Evolutionary conservation across 2,888 invertebrate species (phyloP), one percentile per base, ranked within the genome.

Genomic region (Ophioninae sp.): DNA sequence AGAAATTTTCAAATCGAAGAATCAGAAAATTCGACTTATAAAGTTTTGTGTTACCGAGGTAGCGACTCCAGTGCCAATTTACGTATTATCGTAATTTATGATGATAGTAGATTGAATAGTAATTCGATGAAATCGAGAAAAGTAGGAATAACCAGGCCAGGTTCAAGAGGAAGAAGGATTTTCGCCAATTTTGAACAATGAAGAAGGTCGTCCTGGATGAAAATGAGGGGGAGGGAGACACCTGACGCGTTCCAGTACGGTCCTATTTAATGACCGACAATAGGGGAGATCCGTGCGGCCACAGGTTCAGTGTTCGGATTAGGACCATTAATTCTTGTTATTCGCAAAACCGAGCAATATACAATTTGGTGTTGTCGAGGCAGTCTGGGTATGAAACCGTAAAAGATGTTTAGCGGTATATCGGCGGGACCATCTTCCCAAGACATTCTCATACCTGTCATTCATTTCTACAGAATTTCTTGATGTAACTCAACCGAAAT

Each of bases 301-400:
- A 57, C 7, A 50, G 57, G 62, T 85, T 84, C 82, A 86, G 87
- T 83, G 62, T 72, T 68, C 23, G 87, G 86, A 86, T 87, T 87
- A 87, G 81, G 80, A 68, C 82, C 83, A 85, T 86, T 87, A 83
- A 88, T 88, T 86, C 74, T 83, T 84, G 75, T 85, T 86, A 86
- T 85, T 85, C 82, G 77, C 70, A 75, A 86, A 85, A 85, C 84
- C 84, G 79, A 85, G 83, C 81, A 81, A 83, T 86, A 83, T 81
- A 84, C 69, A 50, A 56, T 41, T 44, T 67, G 41, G 59, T 69
- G 30, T 57, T 41, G 21, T 50, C 20, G 44, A 5, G 6, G 21
- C 62, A 61, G 21, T 56, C 70, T 37, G 20, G 50, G 41, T 59
- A 81, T 44, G 59, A 79, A 72, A 72, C 41, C 57, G 44, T 79